Evolutionary conservation across 2,797 vertebrate genomes (phyloP).

Genomic region (Neosilurus mollespiculum): DNA sequence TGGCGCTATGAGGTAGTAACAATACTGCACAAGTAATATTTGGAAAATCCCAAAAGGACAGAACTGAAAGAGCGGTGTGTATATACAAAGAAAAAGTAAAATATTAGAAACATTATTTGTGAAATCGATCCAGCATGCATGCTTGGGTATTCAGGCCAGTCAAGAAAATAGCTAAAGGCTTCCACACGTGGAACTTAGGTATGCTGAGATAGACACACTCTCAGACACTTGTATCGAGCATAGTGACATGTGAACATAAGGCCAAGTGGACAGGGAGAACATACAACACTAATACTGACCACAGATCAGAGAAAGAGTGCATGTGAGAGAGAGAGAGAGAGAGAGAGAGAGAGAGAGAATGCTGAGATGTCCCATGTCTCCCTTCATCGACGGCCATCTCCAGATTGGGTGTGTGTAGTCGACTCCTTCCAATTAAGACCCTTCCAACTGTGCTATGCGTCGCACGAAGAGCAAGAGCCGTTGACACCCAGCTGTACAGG

Average conservation of each 20-base stretch:
- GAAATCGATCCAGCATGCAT: background rate
- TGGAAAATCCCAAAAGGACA: background rate
- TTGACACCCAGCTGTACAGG: slow-evolving; percentile 94
- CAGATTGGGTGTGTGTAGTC: slow-evolving; percentile 73
- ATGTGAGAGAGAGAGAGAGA: background rate
- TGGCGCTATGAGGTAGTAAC: background rate
- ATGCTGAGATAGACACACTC: background rate
- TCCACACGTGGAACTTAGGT: background rate
- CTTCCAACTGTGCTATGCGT: slow-evolving; percentile 89
- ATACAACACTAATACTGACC: slow-evolving; percentile 44
- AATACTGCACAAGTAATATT: background rate
- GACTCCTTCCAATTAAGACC: slow-evolving; percentile 95
- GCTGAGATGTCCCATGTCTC: slow-evolving; percentile 72
- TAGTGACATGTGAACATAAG: slow-evolving; percentile 34
- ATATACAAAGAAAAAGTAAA: background rate
- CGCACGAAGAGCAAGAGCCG: slow-evolving; percentile 76
- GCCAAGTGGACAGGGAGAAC: slow-evolving; percentile 34
- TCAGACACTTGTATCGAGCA: slow-evolving; percentile 29
- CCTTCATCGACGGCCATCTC: slow-evolving; percentile 71
- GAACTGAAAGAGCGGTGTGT: background rate
- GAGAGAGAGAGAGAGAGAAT: background rate
- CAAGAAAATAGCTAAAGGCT: background rate
- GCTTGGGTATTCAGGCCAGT: background rate
- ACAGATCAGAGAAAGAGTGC: background rate
- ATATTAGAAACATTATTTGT: background rate